phyloP scores from a whole-genome alignment of 2,113 vertebrate species.

The Tauraco erythrolophus region DNA sequence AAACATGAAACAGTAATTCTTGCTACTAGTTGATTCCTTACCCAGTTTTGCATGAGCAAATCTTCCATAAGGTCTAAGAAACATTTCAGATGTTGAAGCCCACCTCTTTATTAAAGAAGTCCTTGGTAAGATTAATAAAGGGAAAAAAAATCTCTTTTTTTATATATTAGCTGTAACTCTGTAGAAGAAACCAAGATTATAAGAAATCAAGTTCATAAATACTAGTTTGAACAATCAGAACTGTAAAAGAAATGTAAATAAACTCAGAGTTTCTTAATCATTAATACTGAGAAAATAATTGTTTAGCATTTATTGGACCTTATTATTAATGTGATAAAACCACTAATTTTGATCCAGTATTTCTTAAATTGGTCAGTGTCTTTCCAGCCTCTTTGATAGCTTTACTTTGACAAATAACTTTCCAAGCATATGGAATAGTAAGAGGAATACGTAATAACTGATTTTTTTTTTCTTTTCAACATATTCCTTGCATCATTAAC shows the following conservation, averaged over 20 bases:
- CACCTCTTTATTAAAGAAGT: not conserved
- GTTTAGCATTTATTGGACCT: not conserved
- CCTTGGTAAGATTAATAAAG: not conserved
- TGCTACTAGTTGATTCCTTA: not conserved
- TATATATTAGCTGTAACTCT: not conserved
- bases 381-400: not conserved
- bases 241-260: not conserved
- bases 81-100: not conserved
- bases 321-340: not conserved
- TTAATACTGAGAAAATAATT: not conserved
- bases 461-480: not conserved
- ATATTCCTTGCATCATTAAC: not conserved
- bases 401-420: not conserved
- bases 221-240: not conserved
- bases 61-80: not conserved
- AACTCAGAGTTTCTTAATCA: not conserved
- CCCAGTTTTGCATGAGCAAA: not conserved
- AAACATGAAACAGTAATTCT: not conserved
- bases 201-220: not conserved
- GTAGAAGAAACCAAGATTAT: not conserved
- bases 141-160: not conserved
- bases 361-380: not conserved
- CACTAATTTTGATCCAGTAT: not conserved
- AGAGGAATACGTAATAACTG: not conserved
- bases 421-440: not conserved